Evolutionary conservation across 2,113 vertebrate genomes (phyloP).

Genomic region (Lepisosteus osseus): DNA sequence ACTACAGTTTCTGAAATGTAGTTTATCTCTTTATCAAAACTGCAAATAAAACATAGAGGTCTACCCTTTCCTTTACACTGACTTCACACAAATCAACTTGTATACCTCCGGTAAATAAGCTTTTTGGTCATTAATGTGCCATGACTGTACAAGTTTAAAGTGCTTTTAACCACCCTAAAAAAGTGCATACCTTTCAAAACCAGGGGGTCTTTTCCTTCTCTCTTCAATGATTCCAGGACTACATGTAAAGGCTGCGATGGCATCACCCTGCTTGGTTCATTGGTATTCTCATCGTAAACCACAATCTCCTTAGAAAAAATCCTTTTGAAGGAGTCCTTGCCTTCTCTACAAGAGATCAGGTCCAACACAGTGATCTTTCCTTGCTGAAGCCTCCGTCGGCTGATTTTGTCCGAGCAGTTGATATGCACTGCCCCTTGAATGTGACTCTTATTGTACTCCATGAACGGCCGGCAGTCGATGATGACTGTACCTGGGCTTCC

Average conservation of each 20-base stretch:
- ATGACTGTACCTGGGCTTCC: conserved; percentile 85
- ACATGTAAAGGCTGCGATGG: conserved; percentile 89
- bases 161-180: not conserved
- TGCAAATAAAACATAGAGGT: not conserved
- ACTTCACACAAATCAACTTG: too few relatives aligned
- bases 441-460: conserved; percentile 97
- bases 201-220: conserved; percentile 94
- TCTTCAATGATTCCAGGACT: conserved; percentile 90
- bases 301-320: conserved; percentile 98
- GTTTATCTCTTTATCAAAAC: not conserved
- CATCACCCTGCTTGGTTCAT: conserved; percentile 83
- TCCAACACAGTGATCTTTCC: conserved; percentile 97
- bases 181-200: conserved; percentile 87
- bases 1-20: conserved; percentile 7
- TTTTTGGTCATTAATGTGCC: not conserved
- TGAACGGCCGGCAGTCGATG: conserved; percentile 96
- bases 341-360: conserved; percentile 92
- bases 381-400: conserved; percentile 91
- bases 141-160: not conserved
- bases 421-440: conserved; percentile 95
- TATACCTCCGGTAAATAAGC: too few relatives aligned
- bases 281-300: conserved; percentile 94
- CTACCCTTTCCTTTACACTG: not conserved
- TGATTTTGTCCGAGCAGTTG: conserved; percentile 98
- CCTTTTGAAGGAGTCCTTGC: conserved; percentile 94